Percentiles rank a stretch among this genome's conserved stretches.
Evolutionary conservation across 2,888 invertebrate genomes (phyloP).

Genomic region (Eupithecia subfuscata): DNA sequence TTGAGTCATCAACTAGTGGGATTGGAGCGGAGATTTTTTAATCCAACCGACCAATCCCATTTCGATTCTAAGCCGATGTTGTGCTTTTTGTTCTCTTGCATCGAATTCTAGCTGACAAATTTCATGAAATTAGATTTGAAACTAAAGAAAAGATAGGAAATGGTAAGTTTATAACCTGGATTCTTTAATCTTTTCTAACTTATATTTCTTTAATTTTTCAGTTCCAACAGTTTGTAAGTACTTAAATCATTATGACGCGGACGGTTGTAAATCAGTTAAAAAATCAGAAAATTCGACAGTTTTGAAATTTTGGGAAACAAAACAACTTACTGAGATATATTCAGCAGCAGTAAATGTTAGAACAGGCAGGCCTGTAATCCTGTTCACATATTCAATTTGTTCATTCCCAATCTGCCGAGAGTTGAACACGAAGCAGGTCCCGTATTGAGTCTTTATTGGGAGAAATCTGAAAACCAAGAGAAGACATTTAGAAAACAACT

Average conservation of each 20-base stretch:
- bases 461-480: conserved; percentile 57
- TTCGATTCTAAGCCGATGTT: not conserved
- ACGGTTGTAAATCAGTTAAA: too few species aligned
- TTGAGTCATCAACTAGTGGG: not conserved
- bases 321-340: conserved; percentile 72
- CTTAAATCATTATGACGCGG: too few species aligned
- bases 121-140: not conserved
- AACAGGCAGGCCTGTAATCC: conserved; percentile 74
- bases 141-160: not conserved
- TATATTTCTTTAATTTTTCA: too few species aligned
- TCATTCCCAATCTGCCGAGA: conserved; percentile 57
- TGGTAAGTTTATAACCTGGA: not conserved
- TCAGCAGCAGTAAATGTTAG: conserved; percentile 75
- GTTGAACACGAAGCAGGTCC: conserved; percentile 73
- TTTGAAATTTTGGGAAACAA: not conserved
- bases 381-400: conserved; percentile 66
- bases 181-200: not conserved
- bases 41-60: not conserved
- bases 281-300: too few species aligned
- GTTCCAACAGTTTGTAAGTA: too few species aligned
- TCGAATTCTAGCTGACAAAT: not conserved
- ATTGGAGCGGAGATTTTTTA: not conserved
- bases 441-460: conserved; percentile 71
- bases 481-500: not conserved
- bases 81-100: not conserved